A percentile compares a stretch with the other conserved stretches of the same genome.
Conservation (phyloP, 2,888 invertebrate species). For the Aspidiotus rigidus region DNA sequence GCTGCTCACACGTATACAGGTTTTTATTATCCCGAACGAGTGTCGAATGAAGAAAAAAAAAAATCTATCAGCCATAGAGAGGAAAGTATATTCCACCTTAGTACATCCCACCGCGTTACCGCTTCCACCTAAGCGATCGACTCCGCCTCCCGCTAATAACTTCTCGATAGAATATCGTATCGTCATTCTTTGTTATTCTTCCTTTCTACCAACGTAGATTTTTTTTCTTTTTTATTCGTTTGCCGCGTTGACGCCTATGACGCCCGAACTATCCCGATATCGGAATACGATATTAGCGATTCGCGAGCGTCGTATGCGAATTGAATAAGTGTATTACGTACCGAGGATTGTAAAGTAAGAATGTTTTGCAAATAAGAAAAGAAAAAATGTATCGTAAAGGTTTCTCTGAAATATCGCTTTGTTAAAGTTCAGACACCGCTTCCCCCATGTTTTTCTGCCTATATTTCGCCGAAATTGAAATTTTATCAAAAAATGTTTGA, state of each 20-base stretch:
- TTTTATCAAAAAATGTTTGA: too few relatives aligned
- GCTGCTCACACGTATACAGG: constrained; percentile 16
- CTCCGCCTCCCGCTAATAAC: constrained; percentile 32
- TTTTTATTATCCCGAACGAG: constrained; percentile 20
- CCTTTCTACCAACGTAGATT: constrained; percentile 5
- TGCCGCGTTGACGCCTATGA: constrained; percentile 22
- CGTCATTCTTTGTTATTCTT: constrained; percentile 25
- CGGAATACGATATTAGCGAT: too few relatives aligned
- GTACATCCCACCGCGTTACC: constrained; percentile 29
- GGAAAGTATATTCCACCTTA: constrained; percentile 31
- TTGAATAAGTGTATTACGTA: too few relatives aligned
- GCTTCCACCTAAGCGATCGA: constrained; percentile 28
- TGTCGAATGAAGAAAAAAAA: constrained; percentile 8
- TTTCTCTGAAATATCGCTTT: too few relatives aligned
- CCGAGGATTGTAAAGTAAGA: too few relatives aligned
- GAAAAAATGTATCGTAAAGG: too few relatives aligned
- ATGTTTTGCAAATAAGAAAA: too few relatives aligned
- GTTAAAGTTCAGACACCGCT: too few relatives aligned
- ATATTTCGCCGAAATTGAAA: too few relatives aligned
- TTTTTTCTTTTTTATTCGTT: constrained; percentile 3
- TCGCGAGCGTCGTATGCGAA: too few relatives aligned
- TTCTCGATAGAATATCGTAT: constrained; percentile 28
- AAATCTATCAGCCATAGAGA: constrained; percentile 34
- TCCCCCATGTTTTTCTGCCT: too few relatives aligned
- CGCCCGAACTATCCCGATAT: constrained; percentile 12